Conservation (phyloP, 1,140 invertebrate genomes). For the Microplitis demolitor region DNA sequence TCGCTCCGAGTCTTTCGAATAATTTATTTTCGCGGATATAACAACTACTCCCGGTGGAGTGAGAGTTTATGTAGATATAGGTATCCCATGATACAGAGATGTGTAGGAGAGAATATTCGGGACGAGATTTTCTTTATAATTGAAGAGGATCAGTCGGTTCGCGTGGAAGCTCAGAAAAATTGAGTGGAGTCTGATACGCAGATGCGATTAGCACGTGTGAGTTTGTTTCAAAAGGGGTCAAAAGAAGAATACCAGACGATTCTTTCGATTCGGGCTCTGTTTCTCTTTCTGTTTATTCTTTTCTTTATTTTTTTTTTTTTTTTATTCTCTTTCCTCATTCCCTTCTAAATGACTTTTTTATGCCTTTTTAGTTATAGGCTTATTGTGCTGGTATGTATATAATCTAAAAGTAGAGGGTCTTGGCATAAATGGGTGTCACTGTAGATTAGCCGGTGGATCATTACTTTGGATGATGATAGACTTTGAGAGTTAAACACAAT, state of each 20-base stretch:
- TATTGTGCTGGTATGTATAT: too few species aligned
- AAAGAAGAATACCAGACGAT: neutral
- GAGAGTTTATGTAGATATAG: neutral
- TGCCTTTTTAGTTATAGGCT: neutral
- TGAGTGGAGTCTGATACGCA: conserved; percentile 57
- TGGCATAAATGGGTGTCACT: conserved; percentile 8
- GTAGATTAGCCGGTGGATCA: neutral
- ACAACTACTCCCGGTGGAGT: neutral
- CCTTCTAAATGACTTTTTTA: neutral
- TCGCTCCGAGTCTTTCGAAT: conserved; percentile 49
- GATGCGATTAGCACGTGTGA: conserved; percentile 49
- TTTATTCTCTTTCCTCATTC: too few species aligned
- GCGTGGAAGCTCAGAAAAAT: conserved; percentile 57
- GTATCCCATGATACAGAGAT: too few species aligned
- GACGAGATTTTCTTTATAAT: conserved; percentile 43
- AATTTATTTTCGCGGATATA: conserved; percentile 41
- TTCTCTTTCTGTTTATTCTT: neutral
- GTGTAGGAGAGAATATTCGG: neutral
- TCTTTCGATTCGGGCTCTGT: neutral
- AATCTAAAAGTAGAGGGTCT: too few species aligned
- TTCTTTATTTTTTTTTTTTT: neutral
- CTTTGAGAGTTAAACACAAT: conserved; percentile 14
- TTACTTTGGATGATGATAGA: conserved; percentile 23
- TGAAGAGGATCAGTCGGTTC: conserved; percentile 42
- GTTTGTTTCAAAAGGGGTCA: neutral